Percentiles rank a stretch among this genome's conserved stretches.
phyloP scores from a whole-genome alignment of 2,113 vertebrate genomes.

The Artemisiospiza belli region DNA sequence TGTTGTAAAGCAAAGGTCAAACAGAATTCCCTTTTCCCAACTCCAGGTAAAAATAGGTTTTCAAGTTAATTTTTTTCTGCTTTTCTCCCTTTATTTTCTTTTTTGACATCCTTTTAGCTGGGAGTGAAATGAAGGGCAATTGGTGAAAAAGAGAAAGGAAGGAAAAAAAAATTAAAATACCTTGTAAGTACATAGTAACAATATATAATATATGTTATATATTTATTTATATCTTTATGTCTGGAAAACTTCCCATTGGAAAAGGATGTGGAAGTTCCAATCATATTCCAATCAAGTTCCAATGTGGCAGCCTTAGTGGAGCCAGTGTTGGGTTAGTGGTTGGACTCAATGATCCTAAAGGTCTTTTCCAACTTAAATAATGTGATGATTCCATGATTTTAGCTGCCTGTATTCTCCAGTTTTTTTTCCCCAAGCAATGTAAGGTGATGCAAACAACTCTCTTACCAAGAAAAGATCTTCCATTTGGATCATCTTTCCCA shows the following conservation, averaged over 20 bases:
- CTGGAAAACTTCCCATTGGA: too few species aligned
- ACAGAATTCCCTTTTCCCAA: not conserved
- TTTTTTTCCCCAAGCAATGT: not conserved
- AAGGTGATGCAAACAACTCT: not conserved
- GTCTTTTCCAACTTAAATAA: not conserved
- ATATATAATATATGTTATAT: accelerated
- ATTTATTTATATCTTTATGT: not conserved
- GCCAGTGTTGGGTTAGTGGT: not conserved
- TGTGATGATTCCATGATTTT: not conserved
- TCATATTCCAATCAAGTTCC: not conserved
- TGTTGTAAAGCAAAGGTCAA: not conserved
- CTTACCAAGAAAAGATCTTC: not conserved
- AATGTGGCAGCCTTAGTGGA: too few species aligned
- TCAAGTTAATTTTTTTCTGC: not conserved
- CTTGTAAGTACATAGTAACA: not conserved
- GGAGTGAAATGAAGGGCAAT: accelerated
- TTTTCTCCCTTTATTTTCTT: not conserved
- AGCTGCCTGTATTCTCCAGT: not conserved
- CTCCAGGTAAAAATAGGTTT: not conserved
- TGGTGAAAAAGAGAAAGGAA: accelerated
- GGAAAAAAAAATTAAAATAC: not conserved
- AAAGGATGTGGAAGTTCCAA: not conserved
- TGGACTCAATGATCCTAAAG: not conserved
- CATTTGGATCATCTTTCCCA: not conserved
- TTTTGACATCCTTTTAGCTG: not conserved